phyloP scores from a whole-genome alignment of 2,797 vertebrate species.

The Rhincodon typus region DNA sequence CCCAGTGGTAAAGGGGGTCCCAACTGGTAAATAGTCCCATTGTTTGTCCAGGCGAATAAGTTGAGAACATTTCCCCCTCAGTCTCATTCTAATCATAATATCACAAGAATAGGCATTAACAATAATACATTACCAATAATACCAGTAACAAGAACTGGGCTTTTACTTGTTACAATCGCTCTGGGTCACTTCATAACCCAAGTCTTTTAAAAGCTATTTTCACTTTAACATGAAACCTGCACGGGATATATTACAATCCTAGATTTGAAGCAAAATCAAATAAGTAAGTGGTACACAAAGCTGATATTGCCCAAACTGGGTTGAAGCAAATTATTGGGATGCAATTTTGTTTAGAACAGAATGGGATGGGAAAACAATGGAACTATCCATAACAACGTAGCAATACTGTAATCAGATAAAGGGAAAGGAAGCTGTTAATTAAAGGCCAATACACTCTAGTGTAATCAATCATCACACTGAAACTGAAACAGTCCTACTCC shows the following conservation, averaged over 20 bases:
- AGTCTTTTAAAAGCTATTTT: conserved; percentile 13
- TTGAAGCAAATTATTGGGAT: neutral
- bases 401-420: neutral
- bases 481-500: neutral
- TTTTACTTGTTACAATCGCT: neutral
- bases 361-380: neutral
- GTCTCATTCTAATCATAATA: no score
- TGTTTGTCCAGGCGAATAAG: no score
- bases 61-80: no score
- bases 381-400: neutral
- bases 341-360: neutral
- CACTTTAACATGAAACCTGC: no score
- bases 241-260: neutral
- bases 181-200: neutral
- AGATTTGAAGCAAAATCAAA: neutral
- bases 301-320: neutral
- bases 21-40: no score
- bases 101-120: neutral
- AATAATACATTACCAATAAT: neutral
- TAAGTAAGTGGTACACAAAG: neutral
- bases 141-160: neutral
- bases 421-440: neutral
- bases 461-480: conserved; percentile 15
- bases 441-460: neutral
- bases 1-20: no score